Evolutionary conservation across 2,797 vertebrate species (phyloP).

Genomic region (Enteromius anoplus): DNA sequence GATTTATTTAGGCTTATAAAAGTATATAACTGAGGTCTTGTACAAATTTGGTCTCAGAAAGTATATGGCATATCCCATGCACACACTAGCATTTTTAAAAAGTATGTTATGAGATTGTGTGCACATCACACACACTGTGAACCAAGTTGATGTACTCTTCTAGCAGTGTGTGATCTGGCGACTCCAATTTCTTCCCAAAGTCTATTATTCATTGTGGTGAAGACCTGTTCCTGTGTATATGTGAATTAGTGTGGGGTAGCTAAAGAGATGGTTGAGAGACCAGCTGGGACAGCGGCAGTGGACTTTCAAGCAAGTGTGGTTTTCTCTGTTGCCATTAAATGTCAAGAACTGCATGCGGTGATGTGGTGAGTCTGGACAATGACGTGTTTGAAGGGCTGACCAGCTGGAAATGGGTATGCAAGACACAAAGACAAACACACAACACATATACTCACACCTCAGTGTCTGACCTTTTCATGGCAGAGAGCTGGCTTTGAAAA

Average conservation of each 20-base stretch:
- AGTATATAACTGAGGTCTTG: background rate
- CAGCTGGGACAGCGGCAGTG: background rate
- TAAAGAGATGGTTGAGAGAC: slow-evolving; percentile 23
- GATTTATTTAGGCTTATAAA: background rate
- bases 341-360: slow-evolving; percentile 21
- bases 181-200: background rate
- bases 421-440: slow-evolving; percentile 38
- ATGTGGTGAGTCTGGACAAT: slow-evolving; percentile 32
- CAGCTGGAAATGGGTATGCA: slow-evolving; percentile 47
- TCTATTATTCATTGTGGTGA: background rate
- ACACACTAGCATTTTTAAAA: background rate
- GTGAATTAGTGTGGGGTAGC: background rate
- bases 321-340: slow-evolving; percentile 15
- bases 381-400: slow-evolving; percentile 43
- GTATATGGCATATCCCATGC: background rate
- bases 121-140: background rate
- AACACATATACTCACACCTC: slow-evolving; percentile 22
- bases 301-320: slow-evolving; percentile 12
- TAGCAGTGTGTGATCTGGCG: background rate
- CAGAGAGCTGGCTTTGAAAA: slow-evolving; percentile 43
- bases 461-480: slow-evolving; percentile 46
- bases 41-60: background rate
- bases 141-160: background rate
- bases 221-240: slow-evolving; percentile 3
- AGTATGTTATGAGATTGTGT: background rate